phyloP scores from a whole-genome alignment of 1,140 invertebrate species.

The Calliphora vicina region DNA sequence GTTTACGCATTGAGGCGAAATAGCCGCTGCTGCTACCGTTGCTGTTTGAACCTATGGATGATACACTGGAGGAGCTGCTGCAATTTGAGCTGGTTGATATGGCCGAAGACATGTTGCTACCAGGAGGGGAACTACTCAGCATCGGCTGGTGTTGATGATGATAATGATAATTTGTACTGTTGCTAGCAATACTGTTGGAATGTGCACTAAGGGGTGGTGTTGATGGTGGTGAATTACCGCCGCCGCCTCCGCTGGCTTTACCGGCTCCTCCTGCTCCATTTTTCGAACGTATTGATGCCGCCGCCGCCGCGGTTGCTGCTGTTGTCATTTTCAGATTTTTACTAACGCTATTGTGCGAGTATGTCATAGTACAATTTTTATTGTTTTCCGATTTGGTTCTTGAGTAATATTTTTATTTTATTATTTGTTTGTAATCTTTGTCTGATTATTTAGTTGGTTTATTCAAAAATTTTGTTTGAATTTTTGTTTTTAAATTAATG shows the following conservation, averaged over 20 bases:
- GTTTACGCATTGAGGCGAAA: slow-evolving; percentile 44
- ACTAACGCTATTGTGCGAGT: slow-evolving; percentile 63
- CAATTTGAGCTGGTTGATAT: slow-evolving; percentile 40
- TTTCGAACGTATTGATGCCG: slow-evolving; percentile 58
- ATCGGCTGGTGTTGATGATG: slow-evolving; percentile 45
- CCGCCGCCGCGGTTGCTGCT: slow-evolving; percentile 55
- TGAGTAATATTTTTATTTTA: slow-evolving; percentile 33
- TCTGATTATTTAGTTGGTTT: slow-evolving; percentile 2
- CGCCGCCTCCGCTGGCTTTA: slow-evolving; percentile 44
- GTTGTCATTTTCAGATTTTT: slow-evolving; percentile 63
- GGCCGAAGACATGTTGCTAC: slow-evolving; percentile 39
- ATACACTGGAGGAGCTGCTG: slow-evolving; percentile 33
- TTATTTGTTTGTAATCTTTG: slow-evolving; percentile 4
- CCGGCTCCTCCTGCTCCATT: slow-evolving; percentile 41
- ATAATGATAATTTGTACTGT: slow-evolving; percentile 61
- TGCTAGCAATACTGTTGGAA: slow-evolving; percentile 64
- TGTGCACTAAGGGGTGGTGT: slow-evolving; percentile 51
- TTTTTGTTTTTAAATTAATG: slow-evolving; percentile 42
- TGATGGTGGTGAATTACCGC: slow-evolving; percentile 44
- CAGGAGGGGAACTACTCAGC: slow-evolving; percentile 53
- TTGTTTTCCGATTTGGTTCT: slow-evolving; percentile 23
- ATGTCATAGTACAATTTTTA: slow-evolving; percentile 57
- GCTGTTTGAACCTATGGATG: slow-evolving; percentile 33
- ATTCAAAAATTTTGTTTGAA: slow-evolving; percentile 50
- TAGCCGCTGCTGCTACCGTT: slow-evolving; percentile 33